These are phyloP conservation scores for Lithobius niger DNA, from an alignment of 1,140 invertebrate species.

Conservation along the genomic window DNA sequence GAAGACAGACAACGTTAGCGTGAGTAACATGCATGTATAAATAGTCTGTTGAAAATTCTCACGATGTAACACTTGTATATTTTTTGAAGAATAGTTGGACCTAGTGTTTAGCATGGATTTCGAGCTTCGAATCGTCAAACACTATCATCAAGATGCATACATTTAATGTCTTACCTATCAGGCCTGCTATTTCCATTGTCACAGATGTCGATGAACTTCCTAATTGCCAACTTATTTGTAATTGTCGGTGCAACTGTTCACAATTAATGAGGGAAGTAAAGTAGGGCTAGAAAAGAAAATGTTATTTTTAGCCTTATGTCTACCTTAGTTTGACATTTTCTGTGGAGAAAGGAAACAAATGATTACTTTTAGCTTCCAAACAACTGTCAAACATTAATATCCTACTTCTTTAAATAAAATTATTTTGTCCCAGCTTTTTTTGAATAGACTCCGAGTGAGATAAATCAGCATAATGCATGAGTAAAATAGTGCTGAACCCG, in stretches of 20 bases:
- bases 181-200: constrained; percentile 68
- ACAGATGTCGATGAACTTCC: constrained; percentile 58
- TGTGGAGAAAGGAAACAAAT: neutral
- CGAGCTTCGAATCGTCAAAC: neutral
- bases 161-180: constrained; percentile 47
- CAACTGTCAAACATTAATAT: neutral
- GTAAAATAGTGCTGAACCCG: too few relatives aligned
- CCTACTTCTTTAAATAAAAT: neutral
- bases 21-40: neutral
- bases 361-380: neutral
- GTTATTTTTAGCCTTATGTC: neutral
- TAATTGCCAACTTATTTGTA: constrained; percentile 76
- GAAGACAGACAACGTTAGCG: too few relatives aligned
- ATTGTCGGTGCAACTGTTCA: constrained; percentile 60
- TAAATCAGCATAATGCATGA: neutral
- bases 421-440: neutral
- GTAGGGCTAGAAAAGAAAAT: constrained; percentile 22
- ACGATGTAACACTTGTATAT: neutral
- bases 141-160: neutral
- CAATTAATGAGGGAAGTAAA: constrained; percentile 59
- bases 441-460: neutral
- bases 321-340: neutral
- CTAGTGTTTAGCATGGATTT: neutral
- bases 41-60: neutral
- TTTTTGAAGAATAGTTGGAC: neutral